Conservation (phyloP, 2,888 invertebrate genomes). For the Frankliniella intonsa region DNA sequence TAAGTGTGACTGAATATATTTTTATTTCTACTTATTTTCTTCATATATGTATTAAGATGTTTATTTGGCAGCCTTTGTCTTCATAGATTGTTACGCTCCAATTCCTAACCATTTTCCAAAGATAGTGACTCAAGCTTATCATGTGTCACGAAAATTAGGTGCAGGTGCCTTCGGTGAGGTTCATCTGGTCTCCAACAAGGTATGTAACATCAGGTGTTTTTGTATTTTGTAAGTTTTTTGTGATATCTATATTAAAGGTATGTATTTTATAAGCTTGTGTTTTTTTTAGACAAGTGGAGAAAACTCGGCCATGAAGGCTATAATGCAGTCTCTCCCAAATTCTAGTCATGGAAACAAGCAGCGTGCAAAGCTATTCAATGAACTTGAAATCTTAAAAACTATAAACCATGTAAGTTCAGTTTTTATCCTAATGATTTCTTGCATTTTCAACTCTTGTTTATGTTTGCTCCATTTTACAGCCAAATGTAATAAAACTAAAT, state of each 20-base stretch:
- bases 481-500: not conserved
- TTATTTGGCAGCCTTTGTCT: not conserved
- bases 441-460: not conserved
- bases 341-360: not conserved
- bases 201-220: not conserved
- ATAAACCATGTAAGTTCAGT: not conserved
- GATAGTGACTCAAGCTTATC: not conserved
- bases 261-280: not conserved
- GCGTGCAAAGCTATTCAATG: not conserved
- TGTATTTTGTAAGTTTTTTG: not conserved
- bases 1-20: not conserved
- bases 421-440: not conserved
- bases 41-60: not conserved
- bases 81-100: not conserved
- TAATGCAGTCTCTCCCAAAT: not conserved
- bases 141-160: not conserved
- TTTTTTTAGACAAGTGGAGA: not conserved
- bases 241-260: not conserved
- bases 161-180: not conserved
- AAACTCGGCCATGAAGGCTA: not conserved
- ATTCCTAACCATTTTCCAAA: not conserved
- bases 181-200: not conserved
- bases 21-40: not conserved
- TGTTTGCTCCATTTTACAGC: not conserved
- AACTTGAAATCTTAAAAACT: not conserved